These are phyloP conservation scores for Gastrophryne carolinensis DNA, from an alignment of 2,797 vertebrate species.

Conservation along the genomic window DNA sequence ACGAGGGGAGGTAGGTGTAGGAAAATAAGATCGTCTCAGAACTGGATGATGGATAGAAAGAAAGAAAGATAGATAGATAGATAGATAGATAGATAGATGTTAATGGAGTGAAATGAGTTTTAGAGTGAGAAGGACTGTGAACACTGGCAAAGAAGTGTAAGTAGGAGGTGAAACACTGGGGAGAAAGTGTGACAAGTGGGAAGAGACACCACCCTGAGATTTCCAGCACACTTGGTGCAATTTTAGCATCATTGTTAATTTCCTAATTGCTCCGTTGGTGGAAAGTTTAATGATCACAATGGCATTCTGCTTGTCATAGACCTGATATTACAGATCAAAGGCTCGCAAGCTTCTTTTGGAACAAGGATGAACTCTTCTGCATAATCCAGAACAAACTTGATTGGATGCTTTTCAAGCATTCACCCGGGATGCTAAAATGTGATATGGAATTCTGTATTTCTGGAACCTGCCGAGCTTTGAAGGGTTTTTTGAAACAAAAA, in stretches of 20 bases:
- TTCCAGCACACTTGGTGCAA: slow-evolving; percentile 40
- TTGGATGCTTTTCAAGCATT: neutral
- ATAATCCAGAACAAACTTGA: neutral
- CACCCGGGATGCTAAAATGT: no score
- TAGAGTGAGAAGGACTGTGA: neutral
- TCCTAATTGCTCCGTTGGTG: slow-evolving; percentile 37
- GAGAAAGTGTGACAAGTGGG: slow-evolving; percentile 9
- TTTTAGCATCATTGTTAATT: slow-evolving; percentile 39
- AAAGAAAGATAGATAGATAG: neutral
- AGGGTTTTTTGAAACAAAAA: no score
- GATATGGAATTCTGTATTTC: no score
- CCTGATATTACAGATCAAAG: neutral
- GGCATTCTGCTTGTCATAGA: neutral
- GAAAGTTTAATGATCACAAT: slow-evolving; percentile 26
- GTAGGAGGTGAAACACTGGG: neutral
- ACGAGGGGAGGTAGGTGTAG: neutral
- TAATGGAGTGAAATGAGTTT: neutral
- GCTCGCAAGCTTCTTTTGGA: neutral
- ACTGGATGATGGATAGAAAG: neutral
- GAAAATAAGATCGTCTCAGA: no score
- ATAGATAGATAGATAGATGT: neutral
- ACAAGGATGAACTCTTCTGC: neutral
- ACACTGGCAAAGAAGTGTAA: slow-evolving; percentile 5
- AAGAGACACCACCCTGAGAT: slow-evolving; percentile 23
- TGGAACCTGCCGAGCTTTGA: no score